These are phyloP conservation scores for Isichthys henryi DNA, from an alignment of 2,113 vertebrate genomes.

Conservation along the genomic window DNA sequence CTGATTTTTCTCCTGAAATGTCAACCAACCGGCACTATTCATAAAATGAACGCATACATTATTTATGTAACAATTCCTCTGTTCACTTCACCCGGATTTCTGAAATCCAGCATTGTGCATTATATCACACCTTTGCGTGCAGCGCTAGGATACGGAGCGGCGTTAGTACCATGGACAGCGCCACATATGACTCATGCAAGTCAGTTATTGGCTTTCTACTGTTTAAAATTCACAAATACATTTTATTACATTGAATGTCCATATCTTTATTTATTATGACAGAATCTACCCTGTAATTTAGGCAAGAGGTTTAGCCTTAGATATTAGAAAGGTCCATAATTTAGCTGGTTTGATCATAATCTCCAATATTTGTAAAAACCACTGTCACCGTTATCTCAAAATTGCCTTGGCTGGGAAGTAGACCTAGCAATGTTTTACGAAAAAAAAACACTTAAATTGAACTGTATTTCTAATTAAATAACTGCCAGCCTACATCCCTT, in stretches of 20 bases:
- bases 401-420: background rate
- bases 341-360: background rate
- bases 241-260: background rate
- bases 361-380: background rate
- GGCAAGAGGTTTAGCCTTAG: background rate
- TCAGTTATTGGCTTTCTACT: background rate
- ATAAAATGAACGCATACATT: background rate
- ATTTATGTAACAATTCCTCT: background rate
- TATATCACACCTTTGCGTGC: background rate
- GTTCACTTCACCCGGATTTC: background rate
- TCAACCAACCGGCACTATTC: background rate
- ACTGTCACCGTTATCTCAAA: background rate
- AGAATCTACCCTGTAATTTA: background rate
- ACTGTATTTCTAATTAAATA: background rate
- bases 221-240: background rate
- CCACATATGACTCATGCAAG: background rate
- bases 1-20: background rate
- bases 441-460: background rate
- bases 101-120: background rate
- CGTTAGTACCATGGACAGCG: conserved; percentile 24
- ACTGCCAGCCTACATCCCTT: background rate
- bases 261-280: background rate
- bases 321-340: background rate
- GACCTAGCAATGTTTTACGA: background rate
- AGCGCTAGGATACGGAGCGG: background rate